Percentiles rank a stretch among this genome's conserved stretches.
phyloP scores from a whole-genome alignment of 2,888 invertebrate genomes.

The Scaeva pyrastri region DNA sequence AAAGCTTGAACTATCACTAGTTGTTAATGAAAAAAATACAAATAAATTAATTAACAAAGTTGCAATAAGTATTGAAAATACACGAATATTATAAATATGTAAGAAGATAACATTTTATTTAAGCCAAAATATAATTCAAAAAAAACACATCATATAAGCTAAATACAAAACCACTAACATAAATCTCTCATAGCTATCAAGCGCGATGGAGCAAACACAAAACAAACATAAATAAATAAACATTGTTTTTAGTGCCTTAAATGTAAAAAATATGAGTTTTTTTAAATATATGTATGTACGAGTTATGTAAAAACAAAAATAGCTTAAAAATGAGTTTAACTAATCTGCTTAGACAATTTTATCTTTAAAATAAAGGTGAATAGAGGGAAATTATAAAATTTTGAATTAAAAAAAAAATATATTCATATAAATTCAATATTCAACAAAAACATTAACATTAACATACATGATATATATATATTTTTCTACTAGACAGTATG shows the following conservation, averaged over 20 bases:
- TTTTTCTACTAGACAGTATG: conserved; percentile 66
- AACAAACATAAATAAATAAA: conserved; percentile 26
- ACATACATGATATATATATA: conserved; percentile 54
- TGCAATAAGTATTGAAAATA: conserved; percentile 41
- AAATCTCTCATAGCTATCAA: neutral
- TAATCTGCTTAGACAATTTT: neutral
- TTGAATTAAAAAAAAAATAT: neutral
- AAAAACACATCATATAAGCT: neutral
- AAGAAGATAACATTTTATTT: neutral
- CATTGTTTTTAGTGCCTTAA: conserved; percentile 70
- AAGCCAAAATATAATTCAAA: conserved; percentile 9
- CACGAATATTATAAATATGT: neutral
- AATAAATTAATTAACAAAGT: neutral
- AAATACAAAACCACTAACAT: conserved; percentile 1
- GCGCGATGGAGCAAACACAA: neutral
- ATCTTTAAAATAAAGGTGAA: neutral
- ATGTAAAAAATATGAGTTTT: conserved; percentile 26
- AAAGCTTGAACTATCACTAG: conserved; percentile 34
- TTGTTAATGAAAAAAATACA: neutral
- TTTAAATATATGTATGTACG: conserved; percentile 1
- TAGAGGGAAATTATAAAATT: conserved; percentile 7
- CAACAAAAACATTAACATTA: conserved; percentile 14
- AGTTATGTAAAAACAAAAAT: conserved; percentile 8
- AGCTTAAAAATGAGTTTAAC: conserved; percentile 19
- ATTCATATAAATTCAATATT: conserved; percentile 8